Evolutionary conservation across 2,113 vertebrate species (phyloP).

Genomic region (Heloderma charlesbogerti): DNA sequence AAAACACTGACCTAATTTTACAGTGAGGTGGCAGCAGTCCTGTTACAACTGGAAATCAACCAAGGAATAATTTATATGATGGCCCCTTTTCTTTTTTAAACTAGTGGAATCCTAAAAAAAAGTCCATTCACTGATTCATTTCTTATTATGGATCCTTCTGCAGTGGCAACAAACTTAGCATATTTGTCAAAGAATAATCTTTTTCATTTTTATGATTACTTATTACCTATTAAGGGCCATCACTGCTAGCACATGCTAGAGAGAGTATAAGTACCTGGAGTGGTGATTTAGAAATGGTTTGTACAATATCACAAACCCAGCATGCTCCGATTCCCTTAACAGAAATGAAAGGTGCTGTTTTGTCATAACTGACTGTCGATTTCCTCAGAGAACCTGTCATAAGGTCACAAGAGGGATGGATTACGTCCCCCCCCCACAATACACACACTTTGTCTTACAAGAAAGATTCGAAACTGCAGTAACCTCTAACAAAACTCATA

Average conservation of each 20-base stretch:
- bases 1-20: slow-evolving; percentile 27
- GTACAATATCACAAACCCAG: neutral
- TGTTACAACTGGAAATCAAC: slow-evolving; percentile 40
- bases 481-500: slow-evolving; percentile 20
- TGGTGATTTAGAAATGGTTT: neutral
- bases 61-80: neutral
- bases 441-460: slow-evolving; percentile 17
- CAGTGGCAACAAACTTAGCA: slow-evolving; percentile 13
- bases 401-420: slow-evolving; percentile 14
- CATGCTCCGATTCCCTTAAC: neutral
- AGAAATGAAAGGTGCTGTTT: neutral
- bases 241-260: neutral
- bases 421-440: slow-evolving; percentile 8
- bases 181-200: slow-evolving; percentile 11
- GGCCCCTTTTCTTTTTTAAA: slow-evolving; percentile 12
- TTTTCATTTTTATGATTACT: neutral
- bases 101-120: slow-evolving; percentile 16
- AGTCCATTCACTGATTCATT: slow-evolving; percentile 7
- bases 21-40: neutral
- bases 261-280: neutral
- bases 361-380: slow-evolving; percentile 36
- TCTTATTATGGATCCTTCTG: neutral
- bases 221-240: neutral
- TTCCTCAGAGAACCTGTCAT: slow-evolving; percentile 58
- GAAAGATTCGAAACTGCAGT: slow-evolving; percentile 26